Base-by-base conservation (phyloP, 2,113 vertebrate species). In the Progne subis region DNA sequence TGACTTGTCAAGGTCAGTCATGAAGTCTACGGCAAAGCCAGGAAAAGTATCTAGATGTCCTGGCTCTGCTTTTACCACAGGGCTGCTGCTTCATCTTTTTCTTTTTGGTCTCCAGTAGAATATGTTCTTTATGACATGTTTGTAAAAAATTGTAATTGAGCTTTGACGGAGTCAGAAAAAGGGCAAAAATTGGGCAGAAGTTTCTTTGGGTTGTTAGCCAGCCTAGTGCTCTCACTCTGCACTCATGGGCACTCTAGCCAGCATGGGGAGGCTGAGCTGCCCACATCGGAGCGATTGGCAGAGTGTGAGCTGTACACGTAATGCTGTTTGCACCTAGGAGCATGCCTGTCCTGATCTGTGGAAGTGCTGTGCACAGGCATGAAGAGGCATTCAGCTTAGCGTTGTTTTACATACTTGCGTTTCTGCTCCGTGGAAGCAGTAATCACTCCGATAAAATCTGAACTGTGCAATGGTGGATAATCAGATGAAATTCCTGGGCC, bases 201-300 rank as follows among this genome's bases (percentile, higher is more conserved):
- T 88, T 88, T 81, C 9, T 29, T 47, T 39, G 25, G 15, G 18
- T 69, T 64, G 47, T 49, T 85, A 56, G 21, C 20, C 26, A 64
- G 47, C 37, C 28, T 23, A 3, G 43, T 37, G 76, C 39, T 90
- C 26, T 81, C 68, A 47, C 18, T 21, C 68, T 83, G 68, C 39
- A 0, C 39, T 74, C 0, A 0, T 52, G 50, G 57, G 44, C 31
- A 9, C 34, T 85, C 29, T 81, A 31, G 64, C 47, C 52, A 34
- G 44, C 28, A 5, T 1, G 34, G 72, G 74, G 34, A 60, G 50
- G 41, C 37, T 68, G 78, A 84, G 39, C 65, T 71, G n/a, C 64
- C 61, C 18, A 8, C 1, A 0, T 2, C 43, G 37, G 64, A 60
- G 80, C 5, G 0, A 14, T 20, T 49, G 0, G 4, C 55, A 47